A percentile compares a stretch with the other conserved stretches of the same genome.
phyloP scores from a whole-genome alignment of 2,888 invertebrate genomes.

The Crepidodera aurea region DNA sequence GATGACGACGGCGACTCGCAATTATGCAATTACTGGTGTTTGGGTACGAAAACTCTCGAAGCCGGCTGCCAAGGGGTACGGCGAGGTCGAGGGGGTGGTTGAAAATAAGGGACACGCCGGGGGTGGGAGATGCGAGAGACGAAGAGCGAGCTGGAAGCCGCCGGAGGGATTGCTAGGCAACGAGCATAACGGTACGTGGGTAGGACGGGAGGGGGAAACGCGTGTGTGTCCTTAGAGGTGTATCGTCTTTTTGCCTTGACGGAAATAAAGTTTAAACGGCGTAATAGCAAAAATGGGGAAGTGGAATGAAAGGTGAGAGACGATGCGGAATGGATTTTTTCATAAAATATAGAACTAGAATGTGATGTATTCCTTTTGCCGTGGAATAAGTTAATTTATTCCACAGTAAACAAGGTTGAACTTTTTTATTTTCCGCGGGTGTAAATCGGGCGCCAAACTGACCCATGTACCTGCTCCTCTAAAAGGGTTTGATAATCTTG shows the following conservation, averaged over 20 bases:
- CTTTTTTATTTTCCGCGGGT: too few species aligned
- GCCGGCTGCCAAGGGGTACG: constrained; percentile 25
- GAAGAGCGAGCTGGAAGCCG: constrained; percentile 35
- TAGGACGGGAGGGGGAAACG: constrained; percentile 45
- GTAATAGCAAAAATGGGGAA: background rate
- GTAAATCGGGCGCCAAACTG: too few species aligned
- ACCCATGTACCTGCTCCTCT: too few species aligned
- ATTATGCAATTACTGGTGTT: constrained; percentile 51
- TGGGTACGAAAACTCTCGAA: constrained; percentile 51
- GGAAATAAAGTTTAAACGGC: background rate
- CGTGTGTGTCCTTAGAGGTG: constrained; percentile 51
- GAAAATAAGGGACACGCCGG: constrained; percentile 25
- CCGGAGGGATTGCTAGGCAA: constrained; percentile 40
- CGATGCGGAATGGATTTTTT: too few species aligned
- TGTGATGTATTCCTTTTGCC: too few species aligned
- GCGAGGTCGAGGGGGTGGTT: constrained; percentile 20
- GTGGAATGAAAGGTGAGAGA: background rate
- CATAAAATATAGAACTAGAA: too few species aligned
- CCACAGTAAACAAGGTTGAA: too few species aligned
- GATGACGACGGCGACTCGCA: constrained; percentile 36
- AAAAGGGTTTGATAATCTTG: too few species aligned
- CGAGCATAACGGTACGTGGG: constrained; percentile 20
- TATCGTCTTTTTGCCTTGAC: background rate
- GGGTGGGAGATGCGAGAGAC: constrained; percentile 14
- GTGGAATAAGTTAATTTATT: too few species aligned